phyloP scores from a whole-genome alignment of 2,113 vertebrate genomes.

The Cyanoramphus novaezelandiae region DNA sequence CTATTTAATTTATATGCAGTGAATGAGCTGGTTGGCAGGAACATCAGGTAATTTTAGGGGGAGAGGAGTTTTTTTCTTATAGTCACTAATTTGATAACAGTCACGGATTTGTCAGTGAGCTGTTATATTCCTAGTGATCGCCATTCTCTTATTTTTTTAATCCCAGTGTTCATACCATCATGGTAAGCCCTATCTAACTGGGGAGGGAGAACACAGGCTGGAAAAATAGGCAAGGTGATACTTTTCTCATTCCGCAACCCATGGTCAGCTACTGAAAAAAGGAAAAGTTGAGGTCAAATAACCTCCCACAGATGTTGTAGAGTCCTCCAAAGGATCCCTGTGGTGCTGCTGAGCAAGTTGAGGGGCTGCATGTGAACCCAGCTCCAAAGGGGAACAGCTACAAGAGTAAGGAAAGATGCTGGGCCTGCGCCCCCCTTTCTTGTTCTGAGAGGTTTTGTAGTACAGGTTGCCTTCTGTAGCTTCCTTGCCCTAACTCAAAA shows the following conservation, averaged over 20 bases:
- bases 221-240: neutral
- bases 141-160: neutral
- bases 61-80: neutral
- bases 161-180: neutral
- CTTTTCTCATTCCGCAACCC: neutral
- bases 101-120: neutral
- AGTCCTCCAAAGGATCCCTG: neutral
- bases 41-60: neutral
- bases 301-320: neutral
- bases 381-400: neutral
- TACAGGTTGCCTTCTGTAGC: neutral
- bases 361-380: neutral
- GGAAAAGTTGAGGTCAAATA: neutral
- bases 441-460: neutral
- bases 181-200: neutral
- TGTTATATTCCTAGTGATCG: neutral
- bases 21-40: neutral
- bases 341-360: neutral
- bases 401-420: neutral
- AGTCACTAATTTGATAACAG: neutral
- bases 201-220: neutral
- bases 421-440: neutral
- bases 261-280: neutral
- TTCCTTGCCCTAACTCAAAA: neutral
- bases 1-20: neutral